Evolutionary conservation across 2,888 invertebrate species (phyloP).

Genomic region (Mythimna albipuncta): DNA sequence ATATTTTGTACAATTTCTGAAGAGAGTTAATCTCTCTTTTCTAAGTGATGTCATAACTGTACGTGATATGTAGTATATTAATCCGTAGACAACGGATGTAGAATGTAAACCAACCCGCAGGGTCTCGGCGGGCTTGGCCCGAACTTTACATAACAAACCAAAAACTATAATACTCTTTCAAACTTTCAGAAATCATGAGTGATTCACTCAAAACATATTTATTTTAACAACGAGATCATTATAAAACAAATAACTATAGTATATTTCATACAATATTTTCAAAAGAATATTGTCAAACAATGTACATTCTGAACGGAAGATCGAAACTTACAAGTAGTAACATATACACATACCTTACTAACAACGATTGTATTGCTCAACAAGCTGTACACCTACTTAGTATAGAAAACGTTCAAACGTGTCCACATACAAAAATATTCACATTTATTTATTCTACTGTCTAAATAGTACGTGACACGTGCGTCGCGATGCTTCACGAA

Average conservation of each 20-base stretch:
- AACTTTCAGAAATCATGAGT: background rate
- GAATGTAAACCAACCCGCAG: background rate
- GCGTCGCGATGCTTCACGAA: slow-evolving; percentile 18
- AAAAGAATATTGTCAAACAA: slow-evolving; percentile 37
- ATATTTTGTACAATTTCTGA: slow-evolving; percentile 18
- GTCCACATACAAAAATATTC: slow-evolving; percentile 62
- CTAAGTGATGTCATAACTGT: slow-evolving; percentile 18
- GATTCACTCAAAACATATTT: slow-evolving; percentile 12
- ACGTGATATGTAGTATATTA: slow-evolving; percentile 41
- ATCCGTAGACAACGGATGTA: slow-evolving; percentile 35
- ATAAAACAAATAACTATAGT: slow-evolving; percentile 37
- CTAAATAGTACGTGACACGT: slow-evolving; percentile 32
- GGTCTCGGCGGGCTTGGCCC: background rate
- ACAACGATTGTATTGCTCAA: slow-evolving; percentile 45
- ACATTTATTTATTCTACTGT: slow-evolving; percentile 39
- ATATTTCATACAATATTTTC: slow-evolving; percentile 24
- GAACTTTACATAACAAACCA: slow-evolving; percentile 1
- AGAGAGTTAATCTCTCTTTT: slow-evolving; percentile 26
- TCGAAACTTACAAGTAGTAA: slow-evolving; percentile 32
- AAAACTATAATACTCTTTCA: background rate
- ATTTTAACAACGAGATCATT: slow-evolving; percentile 34
- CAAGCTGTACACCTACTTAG: slow-evolving; percentile 28
- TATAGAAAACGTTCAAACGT: slow-evolving; percentile 58
- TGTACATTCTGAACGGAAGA: slow-evolving; percentile 13
- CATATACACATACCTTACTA: slow-evolving; percentile 41